Evolutionary conservation across 35 echinoderm and acorn worm genomes (phyloP).

Genomic region (Holothuria glaberrima): DNA sequence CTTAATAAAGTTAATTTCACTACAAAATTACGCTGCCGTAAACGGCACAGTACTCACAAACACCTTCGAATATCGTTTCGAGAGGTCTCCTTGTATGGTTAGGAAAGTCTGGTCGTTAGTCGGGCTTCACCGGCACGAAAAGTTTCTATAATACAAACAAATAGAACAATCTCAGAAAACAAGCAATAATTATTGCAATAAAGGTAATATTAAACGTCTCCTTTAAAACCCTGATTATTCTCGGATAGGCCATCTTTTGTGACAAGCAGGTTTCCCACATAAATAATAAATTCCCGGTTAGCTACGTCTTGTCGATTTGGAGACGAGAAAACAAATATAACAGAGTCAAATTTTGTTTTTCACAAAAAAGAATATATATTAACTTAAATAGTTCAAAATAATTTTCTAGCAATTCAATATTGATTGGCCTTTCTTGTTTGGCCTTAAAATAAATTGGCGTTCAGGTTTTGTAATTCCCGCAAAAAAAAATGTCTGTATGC

Average conservation of each 20-base stretch:
- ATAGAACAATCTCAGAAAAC: not conserved
- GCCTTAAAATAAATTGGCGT: too few relatives aligned
- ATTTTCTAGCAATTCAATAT: not conserved
- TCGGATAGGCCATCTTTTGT: not conserved
- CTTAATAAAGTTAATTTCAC: not conserved
- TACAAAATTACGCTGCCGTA: too few relatives aligned
- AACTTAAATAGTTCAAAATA: not conserved
- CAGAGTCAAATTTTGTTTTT: not conserved
- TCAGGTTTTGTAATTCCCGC: too few relatives aligned
- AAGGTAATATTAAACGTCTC: not conserved
- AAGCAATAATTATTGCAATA: not conserved
- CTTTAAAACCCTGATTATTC: not conserved
- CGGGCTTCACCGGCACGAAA: not conserved
- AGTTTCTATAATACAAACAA: not conserved
- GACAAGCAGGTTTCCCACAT: not conserved
- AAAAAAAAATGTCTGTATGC: not conserved
- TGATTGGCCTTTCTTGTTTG: not conserved
- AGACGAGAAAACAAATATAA: not conserved
- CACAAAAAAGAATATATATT: not conserved
- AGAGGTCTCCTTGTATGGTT: not conserved
- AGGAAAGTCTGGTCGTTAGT: not conserved
- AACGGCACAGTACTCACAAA: too few relatives aligned
- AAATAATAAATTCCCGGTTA: not conserved
- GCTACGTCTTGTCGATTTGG: not conserved
- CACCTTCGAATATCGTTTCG: not conserved